Base-by-base conservation (phyloP, 2,888 invertebrate genomes). In the Eupithecia vulgata region DNA sequence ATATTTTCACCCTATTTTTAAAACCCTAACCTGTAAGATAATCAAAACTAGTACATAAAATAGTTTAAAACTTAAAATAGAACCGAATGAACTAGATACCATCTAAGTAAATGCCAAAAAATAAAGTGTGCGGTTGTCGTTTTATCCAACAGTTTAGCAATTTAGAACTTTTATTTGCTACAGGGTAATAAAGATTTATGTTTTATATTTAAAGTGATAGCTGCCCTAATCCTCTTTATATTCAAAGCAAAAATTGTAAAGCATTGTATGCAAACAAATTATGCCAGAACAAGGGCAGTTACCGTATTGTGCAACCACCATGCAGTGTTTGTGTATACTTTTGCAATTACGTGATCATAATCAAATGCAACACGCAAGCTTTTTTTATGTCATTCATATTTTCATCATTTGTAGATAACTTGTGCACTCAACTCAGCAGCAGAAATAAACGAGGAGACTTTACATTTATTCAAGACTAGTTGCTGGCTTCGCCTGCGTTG, bases 321-420 rank as follows among this genome's bases (percentile, higher is more conserved):
- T 70, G 70, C 64, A 48, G 48, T 48, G 62, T 37, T 62, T 48
- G 37, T 70, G 45, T 21, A 42, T 42, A 69, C 12, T 61, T 69
- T 70, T 13, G 62, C 48, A 70, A 70, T 70, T 70, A 70, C 21
- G 37, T 48, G 62, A 70, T 70, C 25, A n/a, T 21, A 48, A 70
- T 70, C 69, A 7, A 70, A 64, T 48, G 45, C 69, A 70, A 61
- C 34, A 30, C 34, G 62, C 40, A 65, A 40, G 13, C 12, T n/a
- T 64, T 61, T 62, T 64, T 64, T 61, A 17, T 37, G 21, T 21
- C 21, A 64, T 64, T 64, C 10, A 10, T 64, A 8, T 64, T n/a
- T 62, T 21, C 35, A 64, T 64, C 62, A 25, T n/a, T n/a, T 45
- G 17, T 12, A 10, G n/a, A 10, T 21, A 57, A 13, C 25, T 25